Base-by-base conservation (phyloP, 2,113 vertebrate genomes). In the Urocolius indicus region DNA sequence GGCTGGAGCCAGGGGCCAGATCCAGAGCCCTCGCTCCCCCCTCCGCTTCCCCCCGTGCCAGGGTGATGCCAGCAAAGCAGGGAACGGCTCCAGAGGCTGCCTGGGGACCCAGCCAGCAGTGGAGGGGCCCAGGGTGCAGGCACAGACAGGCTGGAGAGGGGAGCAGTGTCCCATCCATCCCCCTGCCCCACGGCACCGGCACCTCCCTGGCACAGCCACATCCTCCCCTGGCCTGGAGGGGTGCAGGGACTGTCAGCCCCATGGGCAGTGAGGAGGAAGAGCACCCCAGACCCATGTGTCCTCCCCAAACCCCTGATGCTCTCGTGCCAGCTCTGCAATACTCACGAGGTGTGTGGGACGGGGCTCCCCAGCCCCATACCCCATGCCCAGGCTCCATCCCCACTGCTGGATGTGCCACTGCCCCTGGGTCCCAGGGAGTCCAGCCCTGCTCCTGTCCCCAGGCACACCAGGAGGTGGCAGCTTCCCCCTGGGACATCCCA, bases 111-210 rank as follows among this genome's bases (percentile, higher is more conserved):
- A 3, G 48, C 82, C 86, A 45, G 76, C 45, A 7, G 43, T 1
- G 2, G 36, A 3, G 57, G 43, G 5, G 13, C 34, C 1, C 4
- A n/a, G 7, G 27, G 13, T 3, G 9, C 48, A 20, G 75, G 43
- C 34, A 72, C 52, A 41, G n/a, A 11, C 13, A 30, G 45, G 24
- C 30, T 2, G 1, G n/a, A 10, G 9, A n/a, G 2, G 22, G 45
- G 27, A 24, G 8, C 77, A 29, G 38, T 7, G 29, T 75, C 62
- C 77, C 84, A 86, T 62, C 15, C 84, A 86, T 62, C 13, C 22
- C 74, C 74, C 61, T 4, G 1, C 6, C 0, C n/a, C 4, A 1
- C 1, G 0, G 14, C 34, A 12, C 29, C 7, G 0, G 67, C 49
- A 51, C 48, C 11, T 38, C 63, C 68, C 0, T 38, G 36, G 30